Base-by-base conservation (phyloP, 2,797 vertebrate genomes). In the Urophycis tenuis region DNA sequence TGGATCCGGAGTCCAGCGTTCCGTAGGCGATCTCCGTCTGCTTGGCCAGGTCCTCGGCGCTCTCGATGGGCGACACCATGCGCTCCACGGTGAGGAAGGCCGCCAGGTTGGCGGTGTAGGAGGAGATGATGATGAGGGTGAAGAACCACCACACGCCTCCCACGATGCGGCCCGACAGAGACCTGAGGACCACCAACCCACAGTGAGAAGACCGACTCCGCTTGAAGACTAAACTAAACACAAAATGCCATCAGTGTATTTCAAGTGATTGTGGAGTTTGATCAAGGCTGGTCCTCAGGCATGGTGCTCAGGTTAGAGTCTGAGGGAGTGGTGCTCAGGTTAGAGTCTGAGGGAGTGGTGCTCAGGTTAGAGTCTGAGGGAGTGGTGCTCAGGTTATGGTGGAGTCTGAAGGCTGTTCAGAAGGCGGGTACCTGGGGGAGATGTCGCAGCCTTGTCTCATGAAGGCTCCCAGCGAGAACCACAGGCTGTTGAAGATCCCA, bases 141-240 rank as follows among this genome's bases (percentile, higher is more conserved):
- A 99, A 99, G 93, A 99, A 99, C 98, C 98, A 99, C 98, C 98
- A 99, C 79, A 99, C 98, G 75, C 98, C 98, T 84, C 98, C 98
- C 85, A 99, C 98, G 87, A 99, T 99, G 81, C 98, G 97, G 53
- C 98, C 98, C 86, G 98, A 99, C 87, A 99, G 94, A 90, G 97
- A 99, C 93, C 98, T 99, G 87, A 72, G 5, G 49, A n/a, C n/a
- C n/a, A n/a, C n/a, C n/a, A n/a, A n/a, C n/a, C n/a, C n/a, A n/a
- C n/a, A n/a, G n/a, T n/a, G n/a, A n/a, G n/a, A n/a, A n/a, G n/a
- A n/a, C n/a, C n/a, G n/a, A n/a, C n/a, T 19, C 14, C 17, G 14
- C 17, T 5, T 49, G 15, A 15, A 14, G 1, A 49, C 15, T 17
- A 39, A 39, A 39, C 36, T 9, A 39, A 9, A 39, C n/a, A n/a